Conservation (phyloP, 2,113 vertebrate species). For the Catharus bicknelli region DNA sequence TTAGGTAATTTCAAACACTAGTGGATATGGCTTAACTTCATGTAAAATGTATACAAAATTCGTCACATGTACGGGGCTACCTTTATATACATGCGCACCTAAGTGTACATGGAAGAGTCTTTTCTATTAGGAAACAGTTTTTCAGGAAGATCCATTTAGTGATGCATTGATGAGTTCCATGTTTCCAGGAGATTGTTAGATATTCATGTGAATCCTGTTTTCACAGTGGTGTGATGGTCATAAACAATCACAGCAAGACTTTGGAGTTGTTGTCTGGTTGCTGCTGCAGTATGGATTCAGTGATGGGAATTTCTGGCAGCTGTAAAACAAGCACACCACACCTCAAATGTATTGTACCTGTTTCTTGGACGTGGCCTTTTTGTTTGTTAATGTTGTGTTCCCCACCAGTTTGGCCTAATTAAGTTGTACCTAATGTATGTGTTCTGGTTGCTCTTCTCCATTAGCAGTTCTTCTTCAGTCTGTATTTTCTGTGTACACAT, state of each 20-base stretch:
- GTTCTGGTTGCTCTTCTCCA: not conserved
- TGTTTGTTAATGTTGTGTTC: not conserved
- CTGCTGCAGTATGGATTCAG: not conserved
- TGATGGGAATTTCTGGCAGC: not conserved
- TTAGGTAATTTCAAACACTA: not conserved
- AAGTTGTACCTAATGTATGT: not conserved
- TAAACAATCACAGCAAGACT: not conserved
- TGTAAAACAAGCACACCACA: not conserved
- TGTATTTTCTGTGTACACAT: not conserved
- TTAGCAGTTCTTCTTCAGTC: fast-evolving
- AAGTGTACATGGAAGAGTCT: not conserved
- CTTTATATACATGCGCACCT: not conserved
- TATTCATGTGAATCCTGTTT: not conserved
- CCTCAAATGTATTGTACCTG: not conserved
- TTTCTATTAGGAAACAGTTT: not conserved
- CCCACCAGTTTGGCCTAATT: not conserved
- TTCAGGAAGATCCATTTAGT: not conserved
- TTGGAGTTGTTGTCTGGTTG: not conserved
- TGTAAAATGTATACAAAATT: not conserved
- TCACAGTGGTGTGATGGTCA: fast-evolving
- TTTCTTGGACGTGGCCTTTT: not conserved
- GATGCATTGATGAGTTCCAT: not conserved
- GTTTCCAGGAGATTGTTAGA: not conserved
- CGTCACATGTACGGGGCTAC: fast-evolving
- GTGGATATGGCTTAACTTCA: not conserved